These are phyloP conservation scores for Rhorus exstirpatorius DNA, from an alignment of 2,888 invertebrate species.

Conservation along the genomic window DNA sequence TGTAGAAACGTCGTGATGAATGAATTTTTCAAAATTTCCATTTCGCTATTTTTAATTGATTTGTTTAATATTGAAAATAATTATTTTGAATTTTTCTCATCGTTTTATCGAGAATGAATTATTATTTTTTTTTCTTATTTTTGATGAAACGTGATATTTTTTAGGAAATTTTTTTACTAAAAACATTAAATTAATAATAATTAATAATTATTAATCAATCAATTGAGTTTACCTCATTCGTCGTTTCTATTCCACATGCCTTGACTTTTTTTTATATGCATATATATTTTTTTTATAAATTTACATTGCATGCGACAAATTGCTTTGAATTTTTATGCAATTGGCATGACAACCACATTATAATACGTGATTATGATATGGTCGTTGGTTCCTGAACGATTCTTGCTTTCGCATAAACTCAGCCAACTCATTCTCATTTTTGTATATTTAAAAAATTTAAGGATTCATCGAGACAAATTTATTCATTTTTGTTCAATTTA, in stretches of 20 bases:
- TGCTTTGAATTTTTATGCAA: slow-evolving; percentile 85
- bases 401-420: no score
- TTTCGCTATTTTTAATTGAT: no score
- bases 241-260: no score
- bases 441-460: slow-evolving; percentile 56
- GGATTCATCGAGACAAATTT: no score
- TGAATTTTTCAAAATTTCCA: no score
- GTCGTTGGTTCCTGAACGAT: slow-evolving; percentile 78
- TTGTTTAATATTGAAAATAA: no score
- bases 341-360: slow-evolving; percentile 85
- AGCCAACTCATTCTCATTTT: not conserved
- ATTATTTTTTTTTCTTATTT: no score
- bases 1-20: slow-evolving; percentile 2
- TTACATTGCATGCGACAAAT: slow-evolving; percentile 84
- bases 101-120: no score
- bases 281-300: slow-evolving; percentile 6
- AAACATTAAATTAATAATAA: not conserved
- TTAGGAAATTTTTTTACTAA: no score
- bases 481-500: no score
- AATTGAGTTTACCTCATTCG: no score
- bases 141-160: no score
- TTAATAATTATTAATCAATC: not conserved
- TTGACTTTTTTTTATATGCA: not conserved
- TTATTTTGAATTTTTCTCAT: slow-evolving; percentile 3
- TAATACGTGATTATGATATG: slow-evolving; percentile 85